Evolutionary conservation across 2,797 vertebrate species (phyloP).

Genomic region (Acomys russatus): DNA sequence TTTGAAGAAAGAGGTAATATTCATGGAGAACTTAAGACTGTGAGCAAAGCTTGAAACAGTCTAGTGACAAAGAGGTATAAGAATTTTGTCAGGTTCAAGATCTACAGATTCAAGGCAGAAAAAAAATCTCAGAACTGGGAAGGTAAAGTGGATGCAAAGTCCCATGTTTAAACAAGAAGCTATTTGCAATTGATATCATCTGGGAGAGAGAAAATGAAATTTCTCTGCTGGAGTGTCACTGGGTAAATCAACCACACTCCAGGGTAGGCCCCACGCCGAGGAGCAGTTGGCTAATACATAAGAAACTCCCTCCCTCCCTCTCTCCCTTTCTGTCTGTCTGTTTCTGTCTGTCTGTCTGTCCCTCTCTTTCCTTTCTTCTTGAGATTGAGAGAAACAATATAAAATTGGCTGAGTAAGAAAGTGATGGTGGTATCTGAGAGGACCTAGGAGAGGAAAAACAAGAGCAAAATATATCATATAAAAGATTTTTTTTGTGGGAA

Average conservation of each 20-base stretch:
- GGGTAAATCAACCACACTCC: not conserved
- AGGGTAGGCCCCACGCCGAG: not conserved
- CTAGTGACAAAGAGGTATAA: slow-evolving; percentile 26
- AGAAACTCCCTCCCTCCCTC: not conserved
- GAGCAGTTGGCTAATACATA: no score
- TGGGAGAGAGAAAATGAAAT: not conserved
- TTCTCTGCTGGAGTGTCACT: not conserved
- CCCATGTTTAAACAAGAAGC: not conserved
- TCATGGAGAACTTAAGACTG: slow-evolving; percentile 3
- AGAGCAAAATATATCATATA: not conserved
- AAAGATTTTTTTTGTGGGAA: not conserved
- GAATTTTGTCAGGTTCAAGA: not conserved
- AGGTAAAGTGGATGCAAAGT: not conserved
- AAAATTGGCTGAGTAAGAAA: not conserved
- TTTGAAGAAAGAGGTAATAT: not conserved
- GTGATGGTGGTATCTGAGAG: not conserved
- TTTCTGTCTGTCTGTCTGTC: not conserved
- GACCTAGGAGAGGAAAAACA: not conserved
- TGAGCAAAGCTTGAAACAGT: slow-evolving; percentile 33
- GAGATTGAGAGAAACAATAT: not conserved
- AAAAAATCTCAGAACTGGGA: not conserved
- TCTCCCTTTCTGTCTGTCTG: no score
- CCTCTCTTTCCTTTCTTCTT: not conserved
- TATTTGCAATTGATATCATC: not conserved
- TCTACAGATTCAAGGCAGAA: not conserved